phyloP scores from a whole-genome alignment of 2,888 invertebrate genomes.

The Auanema freiburgensis region DNA sequence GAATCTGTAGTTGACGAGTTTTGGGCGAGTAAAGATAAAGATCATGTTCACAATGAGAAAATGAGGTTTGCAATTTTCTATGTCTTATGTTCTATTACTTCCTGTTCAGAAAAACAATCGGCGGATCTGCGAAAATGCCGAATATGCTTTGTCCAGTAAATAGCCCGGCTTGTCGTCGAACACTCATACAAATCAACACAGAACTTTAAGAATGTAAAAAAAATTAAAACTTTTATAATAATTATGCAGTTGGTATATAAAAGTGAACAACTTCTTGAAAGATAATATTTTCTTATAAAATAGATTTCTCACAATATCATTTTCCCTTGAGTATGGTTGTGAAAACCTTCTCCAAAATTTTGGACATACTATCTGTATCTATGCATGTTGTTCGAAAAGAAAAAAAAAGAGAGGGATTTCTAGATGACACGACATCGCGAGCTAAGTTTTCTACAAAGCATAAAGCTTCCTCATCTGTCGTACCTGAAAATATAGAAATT shows the following conservation, averaged over 20 bases:
- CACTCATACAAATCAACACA: conserved; percentile 30
- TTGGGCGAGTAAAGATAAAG: conserved; percentile 53
- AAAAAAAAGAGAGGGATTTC: conserved; percentile 16
- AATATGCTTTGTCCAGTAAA: conserved; percentile 30
- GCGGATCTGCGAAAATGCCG: conserved; percentile 24
- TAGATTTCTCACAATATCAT: not conserved
- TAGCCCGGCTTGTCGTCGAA: conserved; percentile 29
- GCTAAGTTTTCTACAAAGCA: conserved; percentile 42
- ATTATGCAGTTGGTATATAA: not conserved
- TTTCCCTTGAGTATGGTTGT: conserved; percentile 40
- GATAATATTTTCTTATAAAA: too few relatives aligned
- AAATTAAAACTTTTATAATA: conserved; percentile 5
- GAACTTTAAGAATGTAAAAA: conserved; percentile 23
- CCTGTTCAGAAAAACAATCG: conserved; percentile 11
- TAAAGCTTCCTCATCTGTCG: conserved; percentile 45
- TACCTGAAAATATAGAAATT: conserved; percentile 30
- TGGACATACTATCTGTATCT: conserved; percentile 39
- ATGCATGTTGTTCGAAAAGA: conserved; percentile 20
- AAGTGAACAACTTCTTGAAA: too few relatives aligned
- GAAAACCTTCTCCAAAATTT: conserved; percentile 34
- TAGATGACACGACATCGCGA: conserved; percentile 6
- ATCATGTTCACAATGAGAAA: conserved; percentile 19
- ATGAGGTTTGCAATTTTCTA: conserved; percentile 17
- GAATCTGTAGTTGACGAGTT: conserved; percentile 66
- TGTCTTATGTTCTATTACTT: not conserved